These are phyloP conservation scores for Druon quercuslanigerum DNA, from an alignment of 1,140 invertebrate species.

Conservation along the genomic window DNA sequence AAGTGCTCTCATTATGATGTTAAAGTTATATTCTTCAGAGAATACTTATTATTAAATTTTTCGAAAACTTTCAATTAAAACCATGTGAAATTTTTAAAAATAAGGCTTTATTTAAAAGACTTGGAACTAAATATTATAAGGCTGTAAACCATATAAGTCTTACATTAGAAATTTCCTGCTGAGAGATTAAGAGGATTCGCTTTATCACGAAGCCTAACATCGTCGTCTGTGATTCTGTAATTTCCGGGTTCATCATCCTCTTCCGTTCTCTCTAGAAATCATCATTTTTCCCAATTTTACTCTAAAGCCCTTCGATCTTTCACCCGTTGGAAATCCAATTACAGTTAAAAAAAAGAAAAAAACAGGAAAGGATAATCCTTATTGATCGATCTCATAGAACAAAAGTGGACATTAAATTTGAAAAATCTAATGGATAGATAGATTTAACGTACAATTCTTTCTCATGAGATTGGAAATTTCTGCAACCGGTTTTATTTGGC, in stretches of 20 bases:
- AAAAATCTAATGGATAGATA: background rate
- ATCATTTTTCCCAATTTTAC: slow-evolving; percentile 8
- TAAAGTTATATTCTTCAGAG: too few species aligned
- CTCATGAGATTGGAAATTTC: background rate
- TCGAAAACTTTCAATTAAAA: too few species aligned
- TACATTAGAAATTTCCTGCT: background rate
- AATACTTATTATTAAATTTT: too few species aligned
- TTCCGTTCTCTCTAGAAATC: slow-evolving; percentile 3
- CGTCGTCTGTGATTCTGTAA: slow-evolving; percentile 24
- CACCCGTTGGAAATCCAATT: background rate
- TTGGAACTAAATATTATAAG: too few species aligned
- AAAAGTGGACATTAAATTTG: background rate
- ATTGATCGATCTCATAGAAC: slow-evolving; percentile 2
- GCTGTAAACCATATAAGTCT: background rate
- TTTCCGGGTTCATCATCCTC: slow-evolving; percentile 22
- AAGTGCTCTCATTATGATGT: too few species aligned
- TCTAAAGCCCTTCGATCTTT: background rate
- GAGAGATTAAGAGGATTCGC: slow-evolving; percentile 13
- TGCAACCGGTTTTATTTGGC: too few species aligned
- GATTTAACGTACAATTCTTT: background rate
- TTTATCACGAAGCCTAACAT: slow-evolving; percentile 15
- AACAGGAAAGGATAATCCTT: background rate
- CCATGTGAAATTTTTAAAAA: too few species aligned
- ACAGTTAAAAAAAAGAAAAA: background rate
- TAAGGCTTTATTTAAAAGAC: too few species aligned